Evolutionary conservation across 1,140 invertebrate genomes (phyloP).

Genomic region (Pogonomyrmex californicus): DNA sequence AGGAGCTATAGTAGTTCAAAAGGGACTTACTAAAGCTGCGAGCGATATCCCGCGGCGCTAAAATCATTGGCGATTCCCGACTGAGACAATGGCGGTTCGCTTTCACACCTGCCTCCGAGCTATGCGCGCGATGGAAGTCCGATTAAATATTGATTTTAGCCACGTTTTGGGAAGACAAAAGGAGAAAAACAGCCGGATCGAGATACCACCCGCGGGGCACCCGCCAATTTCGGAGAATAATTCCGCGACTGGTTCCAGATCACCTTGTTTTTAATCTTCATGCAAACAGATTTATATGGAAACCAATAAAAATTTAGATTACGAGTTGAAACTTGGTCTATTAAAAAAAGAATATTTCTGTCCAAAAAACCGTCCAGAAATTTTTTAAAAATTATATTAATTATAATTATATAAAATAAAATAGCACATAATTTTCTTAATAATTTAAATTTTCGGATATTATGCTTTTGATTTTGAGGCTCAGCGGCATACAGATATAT

Average conservation of each 20-base stretch:
- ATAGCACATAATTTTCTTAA: not conserved
- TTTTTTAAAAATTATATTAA: conserved; percentile 20
- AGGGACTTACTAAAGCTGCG: not conserved
- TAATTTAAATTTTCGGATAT: not conserved
- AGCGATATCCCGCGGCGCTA: conserved; percentile 59
- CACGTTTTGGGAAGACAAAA: conserved; percentile 31
- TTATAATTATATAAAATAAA: conserved; percentile 5
- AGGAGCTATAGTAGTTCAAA: not conserved
- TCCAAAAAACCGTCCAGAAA: not conserved
- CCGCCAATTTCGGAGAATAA: conserved; percentile 78
- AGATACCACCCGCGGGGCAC: conserved; percentile 55
- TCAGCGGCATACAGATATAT: no score
- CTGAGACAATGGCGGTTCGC: conserved; percentile 69
- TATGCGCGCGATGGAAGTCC: conserved; percentile 59
- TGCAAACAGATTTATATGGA: not conserved
- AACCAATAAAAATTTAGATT: conserved; percentile 20
- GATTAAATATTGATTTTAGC: conserved; percentile 81
- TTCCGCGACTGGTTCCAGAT: conserved; percentile 65
- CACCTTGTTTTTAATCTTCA: conserved; percentile 58
- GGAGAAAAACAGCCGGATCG: conserved; percentile 38
- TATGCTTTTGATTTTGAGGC: not conserved
- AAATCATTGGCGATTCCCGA: conserved; percentile 59
- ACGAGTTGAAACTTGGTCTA: not conserved
- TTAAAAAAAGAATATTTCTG: not conserved
- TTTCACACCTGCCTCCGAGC: conserved; percentile 79